phyloP scores from a whole-genome alignment of 2,113 vertebrate genomes.

The Mastomys coucha region DNA sequence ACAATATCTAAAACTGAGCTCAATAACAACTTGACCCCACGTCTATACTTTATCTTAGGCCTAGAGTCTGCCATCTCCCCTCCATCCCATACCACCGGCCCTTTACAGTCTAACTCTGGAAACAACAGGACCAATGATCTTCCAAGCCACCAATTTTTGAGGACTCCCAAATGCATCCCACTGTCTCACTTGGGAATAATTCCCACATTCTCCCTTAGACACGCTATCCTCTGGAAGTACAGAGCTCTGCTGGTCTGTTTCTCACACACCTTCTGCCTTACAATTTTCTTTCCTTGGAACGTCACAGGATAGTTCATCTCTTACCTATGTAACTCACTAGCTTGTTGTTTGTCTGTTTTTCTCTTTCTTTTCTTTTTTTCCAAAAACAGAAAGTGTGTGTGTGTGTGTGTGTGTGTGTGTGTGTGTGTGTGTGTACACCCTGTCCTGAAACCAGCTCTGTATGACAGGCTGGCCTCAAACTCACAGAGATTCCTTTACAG shows the following conservation, averaged over 20 bases:
- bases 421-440: background rate
- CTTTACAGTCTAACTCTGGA: background rate
- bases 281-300: slow-evolving; percentile 12
- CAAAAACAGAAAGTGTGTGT: background rate
- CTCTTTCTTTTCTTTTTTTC: background rate
- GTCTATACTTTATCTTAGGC: background rate
- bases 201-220: background rate
- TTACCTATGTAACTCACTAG: background rate
- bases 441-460: background rate
- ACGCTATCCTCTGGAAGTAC: background rate
- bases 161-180: background rate
- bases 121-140: background rate
- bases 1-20: background rate
- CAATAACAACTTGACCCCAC: background rate
- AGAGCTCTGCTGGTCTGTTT: background rate
- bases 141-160: background rate
- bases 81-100: too few relatives aligned
- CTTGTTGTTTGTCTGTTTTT: background rate
- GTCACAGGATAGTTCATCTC: background rate
- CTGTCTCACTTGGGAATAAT: background rate
- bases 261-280: background rate
- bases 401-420: background rate
- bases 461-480: background rate
- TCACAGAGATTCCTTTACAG: background rate
- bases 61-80: background rate